A percentile compares a stretch with the other conserved stretches of the same genome.
Evolutionary conservation across 1,140 invertebrate genomes (phyloP).

Genomic region (Drosophila navojoa): DNA sequence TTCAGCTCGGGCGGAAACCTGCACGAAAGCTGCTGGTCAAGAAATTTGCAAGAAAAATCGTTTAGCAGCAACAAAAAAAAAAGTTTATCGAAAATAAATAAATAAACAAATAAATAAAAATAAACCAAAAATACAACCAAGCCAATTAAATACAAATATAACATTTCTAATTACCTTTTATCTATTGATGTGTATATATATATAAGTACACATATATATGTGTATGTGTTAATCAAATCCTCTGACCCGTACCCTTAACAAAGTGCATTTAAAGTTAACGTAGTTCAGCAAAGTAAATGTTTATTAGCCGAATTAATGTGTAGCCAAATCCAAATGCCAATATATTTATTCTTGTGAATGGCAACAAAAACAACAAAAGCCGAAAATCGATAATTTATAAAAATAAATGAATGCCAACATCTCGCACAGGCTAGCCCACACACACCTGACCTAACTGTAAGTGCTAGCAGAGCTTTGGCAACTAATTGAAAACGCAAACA

Average conservation of each 20-base stretch:
- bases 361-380: slow-evolving; percentile 21
- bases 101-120: slow-evolving; percentile 7
- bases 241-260: slow-evolving; percentile 1
- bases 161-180: neutral
- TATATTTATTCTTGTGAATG: slow-evolving; percentile 15
- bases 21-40: slow-evolving; percentile 46
- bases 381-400: slow-evolving; percentile 46
- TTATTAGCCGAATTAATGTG: slow-evolving; percentile 5
- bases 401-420: slow-evolving; percentile 30
- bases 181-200: neutral
- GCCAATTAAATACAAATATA: slow-evolving; percentile 23
- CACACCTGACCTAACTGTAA: slow-evolving; percentile 5
- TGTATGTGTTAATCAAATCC: slow-evolving; percentile 8
- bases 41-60: slow-evolving; percentile 25
- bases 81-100: slow-evolving; percentile 7
- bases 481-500: slow-evolving; percentile 35
- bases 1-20: slow-evolving; percentile 42
- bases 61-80: slow-evolving; percentile 13
- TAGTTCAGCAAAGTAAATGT: slow-evolving; percentile 2
- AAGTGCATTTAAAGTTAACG: slow-evolving; percentile 38
- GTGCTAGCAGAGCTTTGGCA: slow-evolving; percentile 1
- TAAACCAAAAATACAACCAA: slow-evolving; percentile 7
- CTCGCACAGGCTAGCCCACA: neutral
- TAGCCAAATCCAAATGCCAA: slow-evolving; percentile 4
- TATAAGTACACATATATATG: no score